Percentiles rank a stretch among this genome's conserved stretches.
Evolutionary conservation across 2,113 vertebrate species (phyloP).

Genomic region (Aptenodytes forsteri): DNA sequence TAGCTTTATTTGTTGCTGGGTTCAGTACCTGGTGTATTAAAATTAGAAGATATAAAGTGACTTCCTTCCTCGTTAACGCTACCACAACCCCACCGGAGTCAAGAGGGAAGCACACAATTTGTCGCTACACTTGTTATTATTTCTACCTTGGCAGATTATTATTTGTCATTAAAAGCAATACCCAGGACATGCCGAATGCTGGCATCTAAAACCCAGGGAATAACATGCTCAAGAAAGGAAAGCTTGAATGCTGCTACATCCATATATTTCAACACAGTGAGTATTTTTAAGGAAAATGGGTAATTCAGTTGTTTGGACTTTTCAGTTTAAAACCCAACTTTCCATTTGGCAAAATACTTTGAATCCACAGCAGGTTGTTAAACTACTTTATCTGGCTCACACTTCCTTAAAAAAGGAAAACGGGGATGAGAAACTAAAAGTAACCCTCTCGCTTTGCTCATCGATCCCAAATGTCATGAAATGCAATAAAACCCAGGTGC

Average conservation of each 20-base stretch:
- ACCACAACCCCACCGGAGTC: not conserved
- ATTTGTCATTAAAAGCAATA: not conserved
- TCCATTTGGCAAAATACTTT: not conserved
- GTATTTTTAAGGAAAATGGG: not conserved
- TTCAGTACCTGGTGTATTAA: not conserved
- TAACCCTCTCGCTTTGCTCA: not conserved
- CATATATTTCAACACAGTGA: not conserved
- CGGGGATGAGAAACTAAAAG: not conserved
- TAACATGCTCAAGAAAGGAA: not conserved
- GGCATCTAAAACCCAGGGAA: not conserved
- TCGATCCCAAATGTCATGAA: not conserved
- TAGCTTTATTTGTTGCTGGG: not conserved
- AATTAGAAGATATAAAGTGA: not conserved
- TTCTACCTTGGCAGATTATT: not conserved
- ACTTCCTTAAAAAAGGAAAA: not conserved
- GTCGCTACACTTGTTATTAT: not conserved
- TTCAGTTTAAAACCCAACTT: not conserved
- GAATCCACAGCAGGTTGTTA: not conserved
- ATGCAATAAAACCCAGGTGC: not conserved
- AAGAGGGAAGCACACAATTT: not conserved
- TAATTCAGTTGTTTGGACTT: not conserved
- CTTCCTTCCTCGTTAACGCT: not conserved
- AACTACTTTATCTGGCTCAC: not conserved
- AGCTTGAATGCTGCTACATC: not conserved
- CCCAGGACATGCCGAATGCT: not conserved